phyloP scores from a whole-genome alignment of 2,797 vertebrate genomes.

The Pelodytes ibericus region DNA sequence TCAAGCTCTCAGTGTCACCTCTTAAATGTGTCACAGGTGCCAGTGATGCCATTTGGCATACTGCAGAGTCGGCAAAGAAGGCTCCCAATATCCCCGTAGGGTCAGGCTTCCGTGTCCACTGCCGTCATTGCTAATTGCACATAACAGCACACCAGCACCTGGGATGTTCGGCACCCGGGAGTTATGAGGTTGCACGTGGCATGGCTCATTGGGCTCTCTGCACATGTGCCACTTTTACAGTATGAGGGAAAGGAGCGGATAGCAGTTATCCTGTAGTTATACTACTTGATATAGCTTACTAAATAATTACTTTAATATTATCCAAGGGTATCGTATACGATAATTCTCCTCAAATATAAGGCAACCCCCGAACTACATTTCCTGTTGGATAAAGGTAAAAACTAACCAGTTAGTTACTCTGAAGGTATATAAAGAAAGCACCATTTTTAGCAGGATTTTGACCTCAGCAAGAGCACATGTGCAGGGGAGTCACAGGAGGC shows the following conservation, averaged over 20 bases:
- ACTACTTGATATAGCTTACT: too few species aligned
- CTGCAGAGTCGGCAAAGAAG: slow-evolving; percentile 70
- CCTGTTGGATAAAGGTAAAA: too few species aligned
- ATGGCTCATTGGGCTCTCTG: too few species aligned
- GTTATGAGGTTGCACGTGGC: slow-evolving; percentile 18
- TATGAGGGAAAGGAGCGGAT: not conserved
- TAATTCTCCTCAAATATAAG: too few species aligned
- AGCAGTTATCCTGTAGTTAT: not conserved
- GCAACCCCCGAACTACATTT: too few species aligned
- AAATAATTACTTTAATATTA: too few species aligned
- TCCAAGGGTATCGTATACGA: too few species aligned
- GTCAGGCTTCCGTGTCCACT: slow-evolving; percentile 70
- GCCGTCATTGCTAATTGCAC: slow-evolving; percentile 72
- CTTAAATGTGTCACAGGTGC: slow-evolving; percentile 77
- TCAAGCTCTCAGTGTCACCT: slow-evolving; percentile 58
- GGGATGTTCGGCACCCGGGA: slow-evolving; percentile 69
- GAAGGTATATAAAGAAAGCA: too few species aligned
- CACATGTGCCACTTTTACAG: not conserved
- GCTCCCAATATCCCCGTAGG: slow-evolving; percentile 62
- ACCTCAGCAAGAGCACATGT: too few species aligned
- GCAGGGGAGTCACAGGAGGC: too few species aligned
- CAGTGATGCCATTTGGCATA: slow-evolving; percentile 62
- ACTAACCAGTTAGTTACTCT: too few species aligned
- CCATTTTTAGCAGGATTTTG: too few species aligned
- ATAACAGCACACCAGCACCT: slow-evolving; percentile 69